Base-by-base conservation (phyloP, 53 echinoderm and acorn worm species). In the Apostichopus leukothele region DNA sequence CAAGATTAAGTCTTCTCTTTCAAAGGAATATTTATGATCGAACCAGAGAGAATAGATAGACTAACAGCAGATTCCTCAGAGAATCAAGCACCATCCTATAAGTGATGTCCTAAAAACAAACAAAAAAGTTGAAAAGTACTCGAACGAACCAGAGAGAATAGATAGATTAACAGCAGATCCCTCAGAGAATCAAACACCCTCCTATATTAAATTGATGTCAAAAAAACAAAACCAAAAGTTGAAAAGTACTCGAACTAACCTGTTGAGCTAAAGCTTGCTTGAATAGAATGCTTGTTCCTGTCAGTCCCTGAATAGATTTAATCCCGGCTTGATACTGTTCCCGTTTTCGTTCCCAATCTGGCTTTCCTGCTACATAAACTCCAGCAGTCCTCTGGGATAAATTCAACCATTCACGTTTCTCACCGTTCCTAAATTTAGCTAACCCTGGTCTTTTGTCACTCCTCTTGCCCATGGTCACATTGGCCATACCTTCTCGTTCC, bases 211-310 rank as follows among this genome's bases (percentile, higher is more conserved):
- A 25, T 0, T 25, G 25, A 25, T 25, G 25, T 25, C 25, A 0
- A 2, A 39, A 39, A 39, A 39, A 39, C 1, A 1, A 27, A 27
- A 0, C 1, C 1, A 27, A 27, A 27, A 27, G 27, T 27, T 27
- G 1, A 27, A 27, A 27, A 27, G 27, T 27, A 27, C 27, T 27
- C 27, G 1, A 27, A 27, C 27, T 27, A 39, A 81, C 81, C 81
- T 81, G 81, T 22, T 25, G 8, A 81, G 81, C 81, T 25, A 81
- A 54, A 6, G 81, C 55, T 81, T 81, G 81, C 59, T 81, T 81
- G 20, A 81, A 81, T 5, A 54, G 57, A 12, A 81, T 53, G 11
- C 81, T 81, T 81, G 81, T 81, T 81, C 81, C 81, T 18, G 81
- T 81, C 5, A 81, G 81, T 22, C 81, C 81, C 55, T 81, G 55